Conservation (phyloP, 2,888 invertebrate genomes). For the Aspidiotus destructor region DNA sequence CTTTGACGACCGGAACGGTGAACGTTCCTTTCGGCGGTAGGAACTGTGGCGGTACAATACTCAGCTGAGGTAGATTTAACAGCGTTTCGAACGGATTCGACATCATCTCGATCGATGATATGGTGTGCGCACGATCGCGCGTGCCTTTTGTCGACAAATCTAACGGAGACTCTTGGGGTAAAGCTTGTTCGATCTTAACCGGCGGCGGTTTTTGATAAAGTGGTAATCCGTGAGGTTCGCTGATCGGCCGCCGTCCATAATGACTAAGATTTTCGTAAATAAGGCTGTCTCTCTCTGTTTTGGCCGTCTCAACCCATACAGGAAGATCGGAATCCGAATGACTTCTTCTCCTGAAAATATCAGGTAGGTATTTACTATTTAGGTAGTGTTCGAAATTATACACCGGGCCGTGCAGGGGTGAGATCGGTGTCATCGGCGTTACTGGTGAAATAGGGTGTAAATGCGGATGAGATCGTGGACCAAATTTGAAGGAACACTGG, state of each 20-base stretch:
- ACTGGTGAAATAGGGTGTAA: constrained; percentile 48
- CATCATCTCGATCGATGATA: constrained; percentile 35
- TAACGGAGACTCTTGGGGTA: constrained; percentile 71
- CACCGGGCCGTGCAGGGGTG: constrained; percentile 47
- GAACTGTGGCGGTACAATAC: constrained; percentile 42
- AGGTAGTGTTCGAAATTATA: constrained; percentile 55
- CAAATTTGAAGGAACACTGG: constrained; percentile 36
- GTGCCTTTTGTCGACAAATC: constrained; percentile 69
- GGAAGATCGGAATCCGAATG: constrained; percentile 59
- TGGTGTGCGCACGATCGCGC: constrained; percentile 27
- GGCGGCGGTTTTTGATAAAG: constrained; percentile 41
- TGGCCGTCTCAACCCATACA: constrained; percentile 46
- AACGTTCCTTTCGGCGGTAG: constrained; percentile 46
- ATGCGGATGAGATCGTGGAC: constrained; percentile 17
- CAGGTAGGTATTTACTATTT: constrained; percentile 55
- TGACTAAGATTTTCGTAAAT: constrained; percentile 40
- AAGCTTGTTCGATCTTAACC: constrained; percentile 37
- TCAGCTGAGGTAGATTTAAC: constrained; percentile 41
- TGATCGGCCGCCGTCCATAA: constrained; percentile 63
- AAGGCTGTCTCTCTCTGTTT: constrained; percentile 41
- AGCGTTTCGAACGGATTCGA: constrained; percentile 34
- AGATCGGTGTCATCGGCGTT: constrained; percentile 47
- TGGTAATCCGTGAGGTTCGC: constrained; percentile 39
- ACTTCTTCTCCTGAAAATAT: constrained; percentile 51
- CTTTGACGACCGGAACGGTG: constrained; percentile 64